Base-by-base conservation (phyloP, 2,888 invertebrate genomes). In the Mylabris sibirica region DNA sequence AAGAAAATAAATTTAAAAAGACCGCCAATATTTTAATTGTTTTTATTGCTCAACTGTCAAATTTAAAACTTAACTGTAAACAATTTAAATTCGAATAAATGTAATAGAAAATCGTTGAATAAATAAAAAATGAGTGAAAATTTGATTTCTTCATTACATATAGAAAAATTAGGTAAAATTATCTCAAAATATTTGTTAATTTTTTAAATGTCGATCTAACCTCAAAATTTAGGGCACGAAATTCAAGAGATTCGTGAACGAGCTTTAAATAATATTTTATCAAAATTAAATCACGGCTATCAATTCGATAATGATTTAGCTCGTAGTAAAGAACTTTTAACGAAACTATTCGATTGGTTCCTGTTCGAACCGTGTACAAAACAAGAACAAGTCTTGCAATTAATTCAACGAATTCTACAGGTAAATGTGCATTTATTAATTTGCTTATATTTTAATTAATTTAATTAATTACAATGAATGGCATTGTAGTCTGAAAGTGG, bases 201-300 rank as follows among this genome's bases (percentile, higher is more conserved):
- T 22, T 20, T 5, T 6, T 2, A 53, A 14, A 57, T 8, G 17
- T 11, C 41, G 24, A 69, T 59, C 38, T 72, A 69, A 67, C 67
- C 68, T 71, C 41, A 67, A 66, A 64, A 64, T 73, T 67, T 71
- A 84, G 85, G 82, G 8, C 85, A 85, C 72, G 80, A 81, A 76
- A 79, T 85, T 64, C 77, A 77, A 74, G 85, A 85, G 83, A 85
- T 85, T 41, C 75, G 85, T 53, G 82, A 85, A 79, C 76, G 85
- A 67, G 84, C 85, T 5, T 75, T 85, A 59, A 70, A 79, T 60
- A 83, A 83, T 66, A 80, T 85, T 20, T 72, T 87, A 72, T 88
- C 90, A 0, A 92, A 92, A 81, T 83, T 91, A n/a, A 87, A 88
- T 67, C 84, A 89, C 72, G 91, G 90, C 22, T 89, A 90, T 84